phyloP scores from a whole-genome alignment of 2,113 vertebrate genomes.

The Syngnathus floridae region DNA sequence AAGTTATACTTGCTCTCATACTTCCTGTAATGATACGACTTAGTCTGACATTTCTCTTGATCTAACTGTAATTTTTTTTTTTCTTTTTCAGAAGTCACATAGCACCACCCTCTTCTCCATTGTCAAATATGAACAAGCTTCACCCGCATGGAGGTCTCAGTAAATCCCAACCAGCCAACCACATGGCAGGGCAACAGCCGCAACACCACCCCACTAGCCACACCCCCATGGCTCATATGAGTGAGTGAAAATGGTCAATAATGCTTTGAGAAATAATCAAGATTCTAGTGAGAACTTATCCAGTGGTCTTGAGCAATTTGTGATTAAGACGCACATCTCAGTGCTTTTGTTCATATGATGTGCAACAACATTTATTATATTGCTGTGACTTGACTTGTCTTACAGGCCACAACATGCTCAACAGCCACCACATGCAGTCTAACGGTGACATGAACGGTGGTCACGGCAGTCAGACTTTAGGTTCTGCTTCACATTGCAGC shows the following conservation, averaged over 20 bases:
- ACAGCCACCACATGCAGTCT: conserved; percentile 81
- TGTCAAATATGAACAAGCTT: conserved; percentile 83
- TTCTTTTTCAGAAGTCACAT: conserved; percentile 73
- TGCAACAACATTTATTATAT: background rate
- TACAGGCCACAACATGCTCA: conserved; percentile 81
- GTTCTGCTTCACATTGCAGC: conserved; percentile 89
- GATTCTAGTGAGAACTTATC: too few relatives aligned
- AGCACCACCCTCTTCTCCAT: conserved; percentile 71
- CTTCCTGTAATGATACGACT: background rate
- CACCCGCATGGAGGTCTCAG: conserved; percentile 72
- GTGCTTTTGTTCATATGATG: background rate
- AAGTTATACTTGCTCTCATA: conserved; percentile 55
- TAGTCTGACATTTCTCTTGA: conserved; percentile 3
- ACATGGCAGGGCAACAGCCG: conserved; percentile 85
- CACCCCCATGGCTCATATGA: conserved; percentile 78
- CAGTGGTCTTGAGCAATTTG: too few relatives aligned
- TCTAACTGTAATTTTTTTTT: background rate
- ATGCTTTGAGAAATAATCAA: too few relatives aligned
- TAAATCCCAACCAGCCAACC: conserved; percentile 86
- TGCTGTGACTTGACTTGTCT: conserved; percentile 3
- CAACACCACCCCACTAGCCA: conserved; percentile 73
- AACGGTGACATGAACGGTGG: conserved; percentile 88
- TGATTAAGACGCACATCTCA: background rate
- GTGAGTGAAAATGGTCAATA: conserved; percentile 55
- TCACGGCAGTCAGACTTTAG: conserved; percentile 84